These are phyloP conservation scores for Coelinius sp. DNA, from an alignment of 2,888 invertebrate genomes.

Conservation along the genomic window DNA sequence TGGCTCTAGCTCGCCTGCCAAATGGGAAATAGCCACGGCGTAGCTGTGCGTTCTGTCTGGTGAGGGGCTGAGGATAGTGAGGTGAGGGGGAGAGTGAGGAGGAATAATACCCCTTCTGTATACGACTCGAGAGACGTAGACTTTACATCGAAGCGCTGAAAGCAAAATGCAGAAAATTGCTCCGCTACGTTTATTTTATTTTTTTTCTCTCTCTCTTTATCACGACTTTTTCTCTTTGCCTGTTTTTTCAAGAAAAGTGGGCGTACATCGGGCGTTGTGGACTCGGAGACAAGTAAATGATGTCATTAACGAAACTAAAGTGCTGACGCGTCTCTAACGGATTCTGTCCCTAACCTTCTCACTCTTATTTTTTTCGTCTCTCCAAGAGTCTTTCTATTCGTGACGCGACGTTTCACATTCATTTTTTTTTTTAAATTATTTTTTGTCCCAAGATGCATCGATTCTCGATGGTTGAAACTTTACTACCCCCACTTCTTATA, in stretches of 20 bases:
- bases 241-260: conserved; percentile 15
- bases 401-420: conserved; percentile 36
- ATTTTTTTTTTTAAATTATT: conserved; percentile 20
- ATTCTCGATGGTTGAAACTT: conserved; percentile 55
- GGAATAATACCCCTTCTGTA: conserved; percentile 37
- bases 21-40: conserved; percentile 65
- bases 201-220: neutral
- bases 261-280: conserved; percentile 43
- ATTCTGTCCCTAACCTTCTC: conserved; percentile 37
- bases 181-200: too few species aligned
- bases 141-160: conserved; percentile 28
- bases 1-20: conserved; percentile 67
- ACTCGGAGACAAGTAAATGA: conserved; percentile 61
- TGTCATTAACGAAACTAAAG: conserved; percentile 64
- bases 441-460: conserved; percentile 61
- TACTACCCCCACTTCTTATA: neutral
- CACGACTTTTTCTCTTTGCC: conserved; percentile 4
- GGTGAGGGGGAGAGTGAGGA: too few species aligned
- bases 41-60: conserved; percentile 46
- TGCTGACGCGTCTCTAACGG: conserved; percentile 63
- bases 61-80: conserved; percentile 11
- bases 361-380: conserved; percentile 17
- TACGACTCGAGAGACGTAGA: conserved; percentile 29
- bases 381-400: conserved; percentile 12
- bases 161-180: conserved; percentile 34